Percentiles rank a stretch among this genome's conserved stretches.
phyloP scores from a whole-genome alignment of 2,888 invertebrate genomes.

The Strigamia maritima region DNA sequence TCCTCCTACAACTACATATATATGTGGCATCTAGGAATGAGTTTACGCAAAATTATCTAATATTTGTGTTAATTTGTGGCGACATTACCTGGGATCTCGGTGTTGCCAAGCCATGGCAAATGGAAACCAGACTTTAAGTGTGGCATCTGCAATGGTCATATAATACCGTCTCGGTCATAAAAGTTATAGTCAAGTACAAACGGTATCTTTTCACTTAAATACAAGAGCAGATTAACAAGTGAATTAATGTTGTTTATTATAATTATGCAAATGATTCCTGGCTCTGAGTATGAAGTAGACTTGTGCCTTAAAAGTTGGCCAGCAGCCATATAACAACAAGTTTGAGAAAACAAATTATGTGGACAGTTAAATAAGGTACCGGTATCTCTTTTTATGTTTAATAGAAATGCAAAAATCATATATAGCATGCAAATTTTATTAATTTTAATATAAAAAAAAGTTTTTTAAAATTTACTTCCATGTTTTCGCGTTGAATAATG shows the following conservation, averaged over 20 bases:
- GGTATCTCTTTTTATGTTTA: neutral
- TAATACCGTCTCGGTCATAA: neutral
- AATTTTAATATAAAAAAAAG: no score
- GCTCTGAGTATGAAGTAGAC: neutral
- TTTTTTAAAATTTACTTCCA: no score
- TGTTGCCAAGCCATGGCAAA: no score
- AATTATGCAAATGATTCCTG: constrained; percentile 8
- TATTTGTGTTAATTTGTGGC: no score
- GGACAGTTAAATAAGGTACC: neutral
- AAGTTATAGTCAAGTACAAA: neutral
- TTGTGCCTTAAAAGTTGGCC: neutral
- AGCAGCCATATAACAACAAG: neutral
- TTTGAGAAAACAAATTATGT: neutral
- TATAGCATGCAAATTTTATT: no score
- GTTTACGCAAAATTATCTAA: no score
- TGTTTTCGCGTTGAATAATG: no score
- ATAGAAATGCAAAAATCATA: no score
- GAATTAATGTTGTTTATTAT: neutral
- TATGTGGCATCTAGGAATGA: no score
- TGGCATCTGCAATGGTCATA: neutral
- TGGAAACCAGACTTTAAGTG: neutral
- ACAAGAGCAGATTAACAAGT: neutral
- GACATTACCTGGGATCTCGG: no score
- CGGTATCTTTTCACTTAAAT: neutral
- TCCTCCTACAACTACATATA: no score